These are phyloP conservation scores for Penelope pileata DNA, from an alignment of 2,113 vertebrate genomes.

Conservation along the genomic window DNA sequence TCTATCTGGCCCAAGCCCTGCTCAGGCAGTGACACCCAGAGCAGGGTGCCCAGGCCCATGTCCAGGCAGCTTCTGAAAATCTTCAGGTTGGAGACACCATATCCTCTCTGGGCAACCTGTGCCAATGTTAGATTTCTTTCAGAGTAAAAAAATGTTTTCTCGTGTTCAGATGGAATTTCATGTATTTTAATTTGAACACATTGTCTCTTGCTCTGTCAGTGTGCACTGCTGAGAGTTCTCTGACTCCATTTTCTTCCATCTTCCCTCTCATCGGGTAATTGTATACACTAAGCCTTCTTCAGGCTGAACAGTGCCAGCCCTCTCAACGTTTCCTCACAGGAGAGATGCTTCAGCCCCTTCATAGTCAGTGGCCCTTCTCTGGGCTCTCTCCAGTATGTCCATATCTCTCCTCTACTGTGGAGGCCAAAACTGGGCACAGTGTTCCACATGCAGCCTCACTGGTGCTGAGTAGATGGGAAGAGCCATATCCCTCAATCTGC, in stretches of 20 bases:
- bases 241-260: not conserved
- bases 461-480: not conserved
- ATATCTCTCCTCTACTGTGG: not conserved
- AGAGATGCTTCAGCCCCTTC: not conserved
- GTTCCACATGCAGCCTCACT: not conserved
- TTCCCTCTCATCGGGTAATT: not conserved
- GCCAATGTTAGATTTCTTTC: not conserved
- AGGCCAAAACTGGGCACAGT: not conserved
- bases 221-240: not conserved
- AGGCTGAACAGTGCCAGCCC: not conserved
- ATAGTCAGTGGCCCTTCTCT: not conserved
- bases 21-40: not conserved
- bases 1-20: not conserved
- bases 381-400: not conserved
- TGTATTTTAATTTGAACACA: not conserved
- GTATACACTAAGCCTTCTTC: not conserved
- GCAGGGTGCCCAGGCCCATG: not conserved
- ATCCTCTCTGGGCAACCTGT: not conserved
- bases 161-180: not conserved
- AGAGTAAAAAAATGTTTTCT: not conserved
- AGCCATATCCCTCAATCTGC: not conserved
- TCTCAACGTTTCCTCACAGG: not conserved
- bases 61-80: not conserved
- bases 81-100: not conserved
- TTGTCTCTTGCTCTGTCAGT: not conserved